A percentile compares a stretch with the other conserved stretches of the same genome.
These are phyloP conservation scores for Caenorhabditis latens DNA, from an alignment of 1,140 invertebrate genomes.

Conservation along the genomic window DNA sequence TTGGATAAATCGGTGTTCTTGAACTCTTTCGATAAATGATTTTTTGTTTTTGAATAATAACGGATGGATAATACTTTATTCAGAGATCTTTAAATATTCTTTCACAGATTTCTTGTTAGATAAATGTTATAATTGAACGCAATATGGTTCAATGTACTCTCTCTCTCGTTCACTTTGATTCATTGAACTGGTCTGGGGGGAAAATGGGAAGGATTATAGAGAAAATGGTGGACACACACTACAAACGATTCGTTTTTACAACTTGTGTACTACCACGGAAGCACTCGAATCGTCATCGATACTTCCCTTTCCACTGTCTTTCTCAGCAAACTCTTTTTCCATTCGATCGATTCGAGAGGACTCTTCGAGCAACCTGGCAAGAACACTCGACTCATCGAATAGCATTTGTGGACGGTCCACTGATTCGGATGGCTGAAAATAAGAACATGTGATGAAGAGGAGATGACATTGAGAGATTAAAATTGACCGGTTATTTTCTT, in stretches of 20 bases:
- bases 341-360: background rate
- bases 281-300: background rate
- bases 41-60: too few species aligned
- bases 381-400: background rate
- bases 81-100: constrained; percentile 27
- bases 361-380: constrained; percentile 1
- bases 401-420: constrained; percentile 3
- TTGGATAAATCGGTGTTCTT: background rate
- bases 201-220: background rate
- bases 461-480: constrained; percentile 32
- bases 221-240: background rate
- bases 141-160: constrained; percentile 5
- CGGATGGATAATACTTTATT: constrained; percentile 9
- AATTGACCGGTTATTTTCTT: background rate
- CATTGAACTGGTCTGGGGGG: constrained; percentile 33
- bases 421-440: constrained; percentile 32
- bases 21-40: too few species aligned
- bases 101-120: background rate
- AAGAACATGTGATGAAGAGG: too few species aligned
- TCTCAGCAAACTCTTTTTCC: background rate
- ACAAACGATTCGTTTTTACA: background rate
- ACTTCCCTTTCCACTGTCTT: constrained; percentile 36
- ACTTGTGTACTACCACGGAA: constrained; percentile 5
- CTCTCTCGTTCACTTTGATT: background rate
- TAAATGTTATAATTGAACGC: background rate